Evolutionary conservation across 2,888 invertebrate genomes (phyloP).

Genomic region (Dryomyza anilis): DNA sequence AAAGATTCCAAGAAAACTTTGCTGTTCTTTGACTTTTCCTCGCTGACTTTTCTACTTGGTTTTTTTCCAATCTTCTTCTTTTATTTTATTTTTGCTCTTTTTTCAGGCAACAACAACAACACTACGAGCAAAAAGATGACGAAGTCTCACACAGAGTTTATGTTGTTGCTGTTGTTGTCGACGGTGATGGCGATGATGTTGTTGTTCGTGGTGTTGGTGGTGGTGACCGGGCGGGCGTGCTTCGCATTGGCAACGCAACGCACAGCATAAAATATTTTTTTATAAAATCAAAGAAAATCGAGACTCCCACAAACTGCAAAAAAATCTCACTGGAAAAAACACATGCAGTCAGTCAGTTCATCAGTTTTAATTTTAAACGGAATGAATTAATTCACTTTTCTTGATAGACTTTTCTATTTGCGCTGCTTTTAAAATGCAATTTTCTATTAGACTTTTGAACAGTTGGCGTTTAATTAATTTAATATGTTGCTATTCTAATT

Average conservation of each 20-base stretch:
- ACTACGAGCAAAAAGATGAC: constrained; percentile 19
- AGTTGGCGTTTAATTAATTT: constrained; percentile 3
- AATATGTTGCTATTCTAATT: constrained; percentile 15
- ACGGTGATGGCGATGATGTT: too few relatives aligned
- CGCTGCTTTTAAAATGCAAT: constrained; percentile 20
- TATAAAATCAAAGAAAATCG: constrained; percentile 2
- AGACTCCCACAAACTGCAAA: constrained; percentile 24
- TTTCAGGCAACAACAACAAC: too few relatives aligned
- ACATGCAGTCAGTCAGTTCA: constrained; percentile 25
- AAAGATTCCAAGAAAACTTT: constrained; percentile 16
- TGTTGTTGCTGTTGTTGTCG: too few relatives aligned
- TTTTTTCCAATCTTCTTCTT: constrained; percentile 1
- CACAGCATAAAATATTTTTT: too few relatives aligned
- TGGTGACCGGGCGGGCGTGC: neutral
- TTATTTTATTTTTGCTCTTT: constrained; percentile 8
- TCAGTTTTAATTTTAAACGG: constrained; percentile 22
- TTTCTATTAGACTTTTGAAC: neutral
- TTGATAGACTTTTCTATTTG: too few relatives aligned
- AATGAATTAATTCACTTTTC: constrained; percentile 26
- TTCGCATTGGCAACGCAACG: neutral
- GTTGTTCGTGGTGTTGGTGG: too few relatives aligned
- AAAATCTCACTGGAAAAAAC: constrained; percentile 10
- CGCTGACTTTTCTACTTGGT: constrained; percentile 1
- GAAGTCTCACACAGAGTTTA: constrained; percentile 15
- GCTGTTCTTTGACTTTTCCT: neutral